These are phyloP conservation scores for Leptopilina boulardi DNA, from an alignment of 1,140 invertebrate species.

Conservation along the genomic window DNA sequence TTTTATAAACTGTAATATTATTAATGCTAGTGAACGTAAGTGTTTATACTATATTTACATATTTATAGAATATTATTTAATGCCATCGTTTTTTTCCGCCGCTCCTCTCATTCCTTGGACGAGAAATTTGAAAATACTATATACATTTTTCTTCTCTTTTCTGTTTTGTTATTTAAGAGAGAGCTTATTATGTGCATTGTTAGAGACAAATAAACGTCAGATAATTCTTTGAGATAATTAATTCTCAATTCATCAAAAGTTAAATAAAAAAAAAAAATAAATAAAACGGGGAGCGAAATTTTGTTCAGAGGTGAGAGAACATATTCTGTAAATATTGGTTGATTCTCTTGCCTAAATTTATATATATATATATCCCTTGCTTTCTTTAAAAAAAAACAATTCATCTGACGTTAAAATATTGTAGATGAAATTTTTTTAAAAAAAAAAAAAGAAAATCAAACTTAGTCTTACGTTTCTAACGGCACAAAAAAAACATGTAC, in stretches of 20 bases:
- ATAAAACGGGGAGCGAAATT: conserved; percentile 44
- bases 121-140: conserved; percentile 18
- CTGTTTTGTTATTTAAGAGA: too few relatives aligned
- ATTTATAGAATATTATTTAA: conserved; percentile 65
- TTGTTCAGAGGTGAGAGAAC: conserved; percentile 54
- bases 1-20: conserved; percentile 66
- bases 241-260: background rate
- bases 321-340: conserved; percentile 68
- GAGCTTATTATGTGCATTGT: conserved; percentile 10
- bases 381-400: conserved; percentile 28
- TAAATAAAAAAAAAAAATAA: background rate
- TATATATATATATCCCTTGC: conserved; percentile 37
- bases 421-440: conserved; percentile 42
- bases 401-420: conserved; percentile 47
- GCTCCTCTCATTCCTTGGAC: conserved; percentile 54
- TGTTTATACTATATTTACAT: conserved; percentile 59
- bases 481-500: conserved; percentile 46
- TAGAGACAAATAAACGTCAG: too few relatives aligned
- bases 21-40: conserved; percentile 59
- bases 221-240: background rate
- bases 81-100: conserved; percentile 47
- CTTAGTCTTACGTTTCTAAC: conserved; percentile 56
- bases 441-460: conserved; percentile 53
- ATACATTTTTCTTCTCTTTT: conserved; percentile 43
- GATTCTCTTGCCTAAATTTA: conserved; percentile 58